These are phyloP conservation scores for Procambarus virginalis DNA, from an alignment of 1,140 invertebrate species.

Conservation along the genomic window DNA sequence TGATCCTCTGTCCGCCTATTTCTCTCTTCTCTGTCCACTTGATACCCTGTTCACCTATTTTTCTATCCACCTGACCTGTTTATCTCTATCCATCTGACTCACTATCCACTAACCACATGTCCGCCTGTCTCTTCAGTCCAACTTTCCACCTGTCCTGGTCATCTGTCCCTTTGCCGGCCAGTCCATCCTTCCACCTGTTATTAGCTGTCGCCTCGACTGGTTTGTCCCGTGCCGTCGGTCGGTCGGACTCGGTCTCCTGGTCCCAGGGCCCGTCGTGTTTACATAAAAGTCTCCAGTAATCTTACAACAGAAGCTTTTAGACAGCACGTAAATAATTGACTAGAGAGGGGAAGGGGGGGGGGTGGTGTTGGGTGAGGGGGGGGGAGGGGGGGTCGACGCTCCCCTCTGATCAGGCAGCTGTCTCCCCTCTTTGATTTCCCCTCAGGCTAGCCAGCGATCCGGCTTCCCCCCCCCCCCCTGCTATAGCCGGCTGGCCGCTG, in stretches of 20 bases:
- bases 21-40: too few relatives aligned
- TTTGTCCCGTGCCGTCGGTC: too few relatives aligned
- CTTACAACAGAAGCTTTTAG: slow-evolving; percentile 55
- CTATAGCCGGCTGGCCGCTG: slow-evolving; percentile 26
- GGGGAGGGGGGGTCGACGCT: slow-evolving; percentile 21
- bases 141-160: too few relatives aligned
- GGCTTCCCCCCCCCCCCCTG: slow-evolving; percentile 45
- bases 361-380: slow-evolving; percentile 4
- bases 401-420: slow-evolving; percentile 58
- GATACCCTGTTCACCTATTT: too few relatives aligned
- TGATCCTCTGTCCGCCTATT: too few relatives aligned
- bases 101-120: too few relatives aligned
- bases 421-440: slow-evolving; percentile 63
- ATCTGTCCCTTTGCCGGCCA: too few relatives aligned
- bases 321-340: slow-evolving; percentile 60
- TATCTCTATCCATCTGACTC: too few relatives aligned
- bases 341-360: slow-evolving; percentile 31
- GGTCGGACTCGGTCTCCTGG: too few relatives aligned
- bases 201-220: not conserved
- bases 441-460: slow-evolving; percentile 56
- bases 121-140: too few relatives aligned
- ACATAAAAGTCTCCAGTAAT: slow-evolving; percentile 40
- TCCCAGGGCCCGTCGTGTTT: not conserved
- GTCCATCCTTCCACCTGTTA: too few relatives aligned
- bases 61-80: too few relatives aligned